A percentile compares a stretch with the other conserved stretches of the same genome.
Conservation (phyloP, 2,797 vertebrate species). For the Rhinoraja longicauda region DNA sequence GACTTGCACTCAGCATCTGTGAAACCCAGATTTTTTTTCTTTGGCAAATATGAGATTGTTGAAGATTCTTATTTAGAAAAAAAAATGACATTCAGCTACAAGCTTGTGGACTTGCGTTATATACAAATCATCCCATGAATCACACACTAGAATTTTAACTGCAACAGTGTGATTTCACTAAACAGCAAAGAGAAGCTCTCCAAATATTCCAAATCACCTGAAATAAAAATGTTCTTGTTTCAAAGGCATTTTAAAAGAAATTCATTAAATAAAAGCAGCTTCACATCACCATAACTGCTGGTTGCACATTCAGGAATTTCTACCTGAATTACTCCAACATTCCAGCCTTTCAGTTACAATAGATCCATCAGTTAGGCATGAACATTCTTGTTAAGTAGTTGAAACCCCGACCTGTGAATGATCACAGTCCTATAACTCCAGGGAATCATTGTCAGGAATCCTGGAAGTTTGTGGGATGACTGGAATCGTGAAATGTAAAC, state of each 20-base stretch:
- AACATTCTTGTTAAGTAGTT: slow-evolving; percentile 21
- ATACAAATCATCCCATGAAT: slow-evolving; percentile 18
- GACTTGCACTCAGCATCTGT: slow-evolving; percentile 19
- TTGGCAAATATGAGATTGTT: slow-evolving; percentile 38
- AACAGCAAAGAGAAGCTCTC: slow-evolving; percentile 11
- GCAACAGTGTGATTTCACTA: not conserved
- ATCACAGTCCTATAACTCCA: not conserved
- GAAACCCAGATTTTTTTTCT: slow-evolving; percentile 30
- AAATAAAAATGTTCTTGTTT: slow-evolving; percentile 32
- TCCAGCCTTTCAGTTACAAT: slow-evolving; percentile 15
- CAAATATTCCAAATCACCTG: slow-evolving; percentile 21
- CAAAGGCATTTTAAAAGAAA: slow-evolving; percentile 19
- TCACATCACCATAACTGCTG: slow-evolving; percentile 2
- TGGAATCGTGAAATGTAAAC: not conserved
- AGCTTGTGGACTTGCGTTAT: not conserved
- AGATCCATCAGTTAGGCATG: slow-evolving; percentile 1
- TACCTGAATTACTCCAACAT: slow-evolving; percentile 21
- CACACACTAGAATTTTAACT: slow-evolving; percentile 6
- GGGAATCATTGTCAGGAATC: not conserved
- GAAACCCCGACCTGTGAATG: not conserved
- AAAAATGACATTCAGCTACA: slow-evolving; percentile 24
- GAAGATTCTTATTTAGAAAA: not conserved
- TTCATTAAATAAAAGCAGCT: slow-evolving; percentile 37
- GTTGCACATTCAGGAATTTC: not conserved
- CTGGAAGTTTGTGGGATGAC: not conserved